Conservation (phyloP, 2,888 invertebrate species). For the Acleris holmiana region DNA sequence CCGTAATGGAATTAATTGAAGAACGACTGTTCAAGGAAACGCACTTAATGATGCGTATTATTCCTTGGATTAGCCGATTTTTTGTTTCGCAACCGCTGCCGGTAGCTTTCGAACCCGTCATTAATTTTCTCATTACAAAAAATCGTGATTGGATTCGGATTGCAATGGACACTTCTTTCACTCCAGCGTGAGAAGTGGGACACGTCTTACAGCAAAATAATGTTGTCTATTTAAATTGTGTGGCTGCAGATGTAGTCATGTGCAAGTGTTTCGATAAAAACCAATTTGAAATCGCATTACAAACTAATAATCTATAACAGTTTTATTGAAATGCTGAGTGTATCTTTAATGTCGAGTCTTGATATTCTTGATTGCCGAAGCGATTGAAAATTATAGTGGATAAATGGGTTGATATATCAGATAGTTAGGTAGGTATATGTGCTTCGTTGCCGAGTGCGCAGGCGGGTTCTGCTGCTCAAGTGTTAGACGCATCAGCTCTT, state of each 20-base stretch:
- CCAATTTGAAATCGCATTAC: conserved; percentile 23
- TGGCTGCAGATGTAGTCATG: conserved; percentile 37
- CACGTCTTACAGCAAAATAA: conserved; percentile 54
- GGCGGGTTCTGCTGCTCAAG: conserved; percentile 23
- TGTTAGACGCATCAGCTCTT: conserved; percentile 16
- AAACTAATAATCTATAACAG: background rate
- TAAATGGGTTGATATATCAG: conserved; percentile 19
- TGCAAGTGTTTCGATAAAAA: conserved; percentile 6
- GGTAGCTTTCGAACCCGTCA: conserved; percentile 23
- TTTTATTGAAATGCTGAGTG: conserved; percentile 7
- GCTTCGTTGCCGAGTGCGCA: conserved; percentile 17
- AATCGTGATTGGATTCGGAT: conserved; percentile 23
- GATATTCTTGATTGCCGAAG: conserved; percentile 24
- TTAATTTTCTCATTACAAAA: conserved; percentile 30
- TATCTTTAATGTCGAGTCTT: conserved; percentile 11
- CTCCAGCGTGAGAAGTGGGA: conserved; percentile 66
- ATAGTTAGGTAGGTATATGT: conserved; percentile 11
- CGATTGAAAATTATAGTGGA: conserved; percentile 27
- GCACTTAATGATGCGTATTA: background rate
- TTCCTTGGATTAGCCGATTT: conserved; percentile 8
- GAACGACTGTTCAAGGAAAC: conserved; percentile 12
- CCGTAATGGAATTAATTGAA: conserved; percentile 4
- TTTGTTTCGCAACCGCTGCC: conserved; percentile 2
- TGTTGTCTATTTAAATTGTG: conserved; percentile 35
- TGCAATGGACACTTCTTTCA: conserved; percentile 56